Base-by-base conservation (phyloP, 1,140 invertebrate species). In the Seison nebaliae region DNA sequence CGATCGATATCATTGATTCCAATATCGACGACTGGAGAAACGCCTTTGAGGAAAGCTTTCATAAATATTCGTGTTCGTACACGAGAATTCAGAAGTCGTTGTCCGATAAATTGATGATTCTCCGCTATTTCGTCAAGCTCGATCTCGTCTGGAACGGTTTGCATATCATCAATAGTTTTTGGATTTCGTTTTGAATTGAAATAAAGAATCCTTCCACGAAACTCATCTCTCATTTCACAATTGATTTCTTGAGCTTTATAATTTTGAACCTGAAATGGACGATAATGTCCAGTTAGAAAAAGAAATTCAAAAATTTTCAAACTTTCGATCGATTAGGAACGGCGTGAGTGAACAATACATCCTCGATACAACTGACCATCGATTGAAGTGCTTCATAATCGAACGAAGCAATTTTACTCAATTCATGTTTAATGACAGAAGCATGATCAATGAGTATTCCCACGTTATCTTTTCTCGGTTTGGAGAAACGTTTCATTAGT, bases 221-320 rank as follows among this genome's bases (percentile, higher is more conserved):
- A 67, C 59, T 98, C 91, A 60, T 98, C 91, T 20, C 91, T 80
- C 8, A 80, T 76, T 8, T 77, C 81, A 23, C 86, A 72, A 54
- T 93, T 86, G 4, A 94, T 71, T 62, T 98, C 91, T 55, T 96
- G 88, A 66, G 86, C 84, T 53, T 86, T 91, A 58, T 96, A 96
- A 38, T 70, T 74, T 63, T 0, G 83, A n/a, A n/a, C n/a, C n/a
- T n/a, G n/a, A n/a, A n/a, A n/a, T n/a, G n/a, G n/a, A n/a, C n/a
- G n/a, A n/a, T n/a, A n/a, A n/a, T n/a, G n/a, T n/a, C n/a, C n/a
- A n/a, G n/a, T n/a, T n/a, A n/a, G n/a, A n/a, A n/a, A n/a, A n/a
- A n/a, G n/a, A n/a, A n/a, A n/a, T n/a, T n/a, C n/a, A n/a, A n/a
- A n/a, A n/a, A n/a, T n/a, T n/a, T n/a, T n/a, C n/a, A n/a, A n/a